A percentile compares a stretch with the other conserved stretches of the same genome.
These are phyloP conservation scores for Agelas oroides DNA, from an alignment of 37 sponge, comb jelly and placozoan species.

Conservation along the genomic window DNA sequence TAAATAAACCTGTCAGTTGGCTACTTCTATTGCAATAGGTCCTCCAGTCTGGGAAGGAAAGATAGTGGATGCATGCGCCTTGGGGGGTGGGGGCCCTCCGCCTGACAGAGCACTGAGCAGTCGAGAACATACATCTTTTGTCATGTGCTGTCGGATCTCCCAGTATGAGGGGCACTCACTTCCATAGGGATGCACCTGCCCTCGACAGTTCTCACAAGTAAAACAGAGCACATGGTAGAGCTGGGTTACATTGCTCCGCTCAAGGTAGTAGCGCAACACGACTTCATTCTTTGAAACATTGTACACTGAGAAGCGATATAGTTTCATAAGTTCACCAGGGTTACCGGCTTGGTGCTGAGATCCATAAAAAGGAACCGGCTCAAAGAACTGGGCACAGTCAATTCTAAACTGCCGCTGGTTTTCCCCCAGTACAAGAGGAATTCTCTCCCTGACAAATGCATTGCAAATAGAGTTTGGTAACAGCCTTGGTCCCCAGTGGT, in stretches of 20 bases:
- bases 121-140: conserved; percentile 42
- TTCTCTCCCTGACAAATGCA: conserved; percentile 69
- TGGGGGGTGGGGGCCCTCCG: not conserved
- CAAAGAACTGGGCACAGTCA: conserved; percentile 82
- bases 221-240: conserved; percentile 70
- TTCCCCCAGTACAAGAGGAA: conserved; percentile 22
- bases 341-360: conserved; percentile 13
- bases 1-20: too few species aligned
- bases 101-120: conserved; percentile 1
- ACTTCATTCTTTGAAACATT: conserved; percentile 60
- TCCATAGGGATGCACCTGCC: conserved; percentile 69
- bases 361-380: conserved; percentile 72
- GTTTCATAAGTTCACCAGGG: conserved; percentile 68
- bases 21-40: conserved; percentile 9
- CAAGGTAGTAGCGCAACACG: conserved; percentile 63
- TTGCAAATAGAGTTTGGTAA: conserved; percentile 64
- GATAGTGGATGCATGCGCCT: conserved; percentile 19
- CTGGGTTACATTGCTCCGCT: conserved; percentile 59
- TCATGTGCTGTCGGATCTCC: conserved; percentile 55
- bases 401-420: conserved; percentile 55
- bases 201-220: conserved; percentile 44
- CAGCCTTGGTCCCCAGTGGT: conserved; percentile 65
- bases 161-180: conserved; percentile 58
- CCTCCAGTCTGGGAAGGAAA: conserved; percentile 12
- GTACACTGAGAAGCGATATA: conserved; percentile 73